Conservation (phyloP, 2,113 vertebrate genomes). For the Neofelis nebulosa region DNA sequence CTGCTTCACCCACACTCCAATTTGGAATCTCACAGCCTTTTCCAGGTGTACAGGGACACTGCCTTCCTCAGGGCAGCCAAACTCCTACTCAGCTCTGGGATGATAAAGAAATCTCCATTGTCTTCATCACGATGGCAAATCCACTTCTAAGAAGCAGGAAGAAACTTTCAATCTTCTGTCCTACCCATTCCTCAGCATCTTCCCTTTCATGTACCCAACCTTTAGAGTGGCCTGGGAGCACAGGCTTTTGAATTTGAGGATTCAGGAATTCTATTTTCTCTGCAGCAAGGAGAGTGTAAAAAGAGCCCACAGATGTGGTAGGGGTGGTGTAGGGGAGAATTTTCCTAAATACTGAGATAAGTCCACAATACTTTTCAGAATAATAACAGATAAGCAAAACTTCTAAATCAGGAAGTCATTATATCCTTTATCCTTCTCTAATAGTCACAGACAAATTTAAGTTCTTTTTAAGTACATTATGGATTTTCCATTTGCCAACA, state of each 20-base stretch:
- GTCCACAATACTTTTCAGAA: background rate
- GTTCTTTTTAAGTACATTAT: background rate
- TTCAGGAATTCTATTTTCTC: background rate
- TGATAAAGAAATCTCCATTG: too few relatives aligned
- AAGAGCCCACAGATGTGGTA: background rate
- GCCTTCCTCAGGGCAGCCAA: too few relatives aligned
- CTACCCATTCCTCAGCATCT: background rate
- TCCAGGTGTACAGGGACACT: too few relatives aligned
- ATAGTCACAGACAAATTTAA: background rate
- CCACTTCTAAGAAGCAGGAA: too few relatives aligned
- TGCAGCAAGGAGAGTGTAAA: background rate
- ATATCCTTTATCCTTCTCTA: background rate
- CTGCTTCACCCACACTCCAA: too few relatives aligned
- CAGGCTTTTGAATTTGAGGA: background rate
- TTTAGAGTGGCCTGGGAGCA: background rate
- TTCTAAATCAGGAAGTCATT: background rate
- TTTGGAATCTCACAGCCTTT: too few relatives aligned
- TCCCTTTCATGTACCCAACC: background rate
- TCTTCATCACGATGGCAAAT: too few relatives aligned
- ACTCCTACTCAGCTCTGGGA: too few relatives aligned
- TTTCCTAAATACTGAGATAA: background rate
- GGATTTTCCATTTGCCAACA: constrained; percentile 3
- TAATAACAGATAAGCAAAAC: background rate
- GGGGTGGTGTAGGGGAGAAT: too few relatives aligned
- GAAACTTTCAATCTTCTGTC: background rate